Percentiles rank a stretch among this genome's conserved stretches.
Evolutionary conservation across 2,113 vertebrate species (phyloP).

Genomic region (Caranx ignobilis): DNA sequence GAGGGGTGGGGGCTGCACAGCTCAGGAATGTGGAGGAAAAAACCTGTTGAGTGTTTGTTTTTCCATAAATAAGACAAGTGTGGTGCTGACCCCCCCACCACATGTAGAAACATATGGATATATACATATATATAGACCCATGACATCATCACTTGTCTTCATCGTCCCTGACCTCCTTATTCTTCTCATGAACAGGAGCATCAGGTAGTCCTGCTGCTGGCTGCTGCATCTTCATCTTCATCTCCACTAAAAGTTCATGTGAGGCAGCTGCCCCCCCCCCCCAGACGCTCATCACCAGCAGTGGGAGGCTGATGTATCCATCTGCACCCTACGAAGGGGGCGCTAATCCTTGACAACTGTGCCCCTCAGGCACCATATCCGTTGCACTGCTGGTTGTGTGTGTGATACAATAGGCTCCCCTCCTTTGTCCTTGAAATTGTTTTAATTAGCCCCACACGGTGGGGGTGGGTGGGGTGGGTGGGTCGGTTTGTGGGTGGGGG

Average conservation of each 20-base stretch:
- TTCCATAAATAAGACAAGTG: conserved; percentile 24
- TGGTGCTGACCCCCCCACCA: background rate
- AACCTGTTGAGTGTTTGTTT: conserved; percentile 17
- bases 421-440: conserved; percentile 94
- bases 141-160: no score
- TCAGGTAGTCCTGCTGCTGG: conserved; percentile 14
- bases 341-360: conserved; percentile 81
- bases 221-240: background rate
- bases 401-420: conserved; percentile 87
- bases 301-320: conserved; percentile 65
- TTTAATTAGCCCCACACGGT: conserved; percentile 90
- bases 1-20: conserved; percentile 44
- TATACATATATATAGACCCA: no score
- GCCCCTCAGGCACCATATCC: conserved; percentile 86
- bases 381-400: conserved; percentile 85
- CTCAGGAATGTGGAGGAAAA: conserved; percentile 70
- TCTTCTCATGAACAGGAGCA: background rate
- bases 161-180: background rate
- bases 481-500: conserved; percentile 71
- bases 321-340: conserved; percentile 55
- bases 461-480: no score
- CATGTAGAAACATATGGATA: background rate
- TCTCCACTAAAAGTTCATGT: conserved; percentile 4
- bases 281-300: conserved; percentile 43
- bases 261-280: conserved; percentile 38